Conservation (phyloP, 2,888 invertebrate species). For the Drosophila borborema region DNA sequence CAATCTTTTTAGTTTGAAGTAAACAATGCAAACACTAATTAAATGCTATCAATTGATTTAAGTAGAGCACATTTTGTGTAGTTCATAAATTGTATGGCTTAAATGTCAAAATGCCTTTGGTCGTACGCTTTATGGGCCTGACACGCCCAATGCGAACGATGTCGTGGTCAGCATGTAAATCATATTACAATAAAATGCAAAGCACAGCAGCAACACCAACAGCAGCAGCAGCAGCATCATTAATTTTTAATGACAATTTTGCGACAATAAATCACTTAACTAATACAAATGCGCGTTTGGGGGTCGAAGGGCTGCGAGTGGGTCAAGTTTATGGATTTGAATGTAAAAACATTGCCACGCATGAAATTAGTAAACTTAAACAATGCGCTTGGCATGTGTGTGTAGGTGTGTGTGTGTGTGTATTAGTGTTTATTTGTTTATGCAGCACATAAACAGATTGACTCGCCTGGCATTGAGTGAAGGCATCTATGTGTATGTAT, state of each 20-base stretch:
- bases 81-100: conserved; percentile 66
- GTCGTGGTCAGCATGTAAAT: conserved; percentile 66
- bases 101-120: conserved; percentile 48
- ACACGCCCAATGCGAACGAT: conserved; percentile 22
- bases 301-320: conserved; percentile 9
- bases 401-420: conserved; percentile 9
- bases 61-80: conserved; percentile 62
- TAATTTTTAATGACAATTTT: conserved; percentile 81
- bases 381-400: conserved; percentile 34
- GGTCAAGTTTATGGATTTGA: conserved; percentile 17
- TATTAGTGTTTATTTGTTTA: neutral
- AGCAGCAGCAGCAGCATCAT: conserved; percentile 58
- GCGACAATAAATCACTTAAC: conserved; percentile 82
- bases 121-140: conserved; percentile 23
- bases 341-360: conserved; percentile 47
- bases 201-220: conserved; percentile 28
- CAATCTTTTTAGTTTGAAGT: neutral
- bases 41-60: conserved; percentile 73
- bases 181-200: conserved; percentile 77
- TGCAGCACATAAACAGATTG: conserved; percentile 69
- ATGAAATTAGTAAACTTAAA: conserved; percentile 69
- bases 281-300: conserved; percentile 51
- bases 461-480: conserved; percentile 60
- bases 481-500: conserved; percentile 10
- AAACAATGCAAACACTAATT: conserved; percentile 52